A percentile compares a stretch with the other conserved stretches of the same genome.
Evolutionary conservation across 2,888 invertebrate genomes (phyloP).

Genomic region (Tipula unca): DNA sequence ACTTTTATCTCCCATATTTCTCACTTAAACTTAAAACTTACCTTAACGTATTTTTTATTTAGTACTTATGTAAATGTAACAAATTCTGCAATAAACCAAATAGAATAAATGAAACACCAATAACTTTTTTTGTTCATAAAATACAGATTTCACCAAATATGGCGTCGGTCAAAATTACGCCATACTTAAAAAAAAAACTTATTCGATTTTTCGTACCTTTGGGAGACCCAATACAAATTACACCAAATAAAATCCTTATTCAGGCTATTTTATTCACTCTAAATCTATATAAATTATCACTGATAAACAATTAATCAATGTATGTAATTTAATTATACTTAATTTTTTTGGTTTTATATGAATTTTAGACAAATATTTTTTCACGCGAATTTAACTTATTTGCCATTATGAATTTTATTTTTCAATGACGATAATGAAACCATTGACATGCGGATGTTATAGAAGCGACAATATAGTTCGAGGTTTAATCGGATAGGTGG

Average conservation of each 20-base stretch:
- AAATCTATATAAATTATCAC: constrained; percentile 8
- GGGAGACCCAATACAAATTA: not conserved
- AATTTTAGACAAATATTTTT: not conserved
- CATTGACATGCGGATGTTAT: not conserved
- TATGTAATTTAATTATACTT: not conserved
- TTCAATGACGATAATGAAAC: not conserved
- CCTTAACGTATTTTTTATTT: constrained; percentile 21
- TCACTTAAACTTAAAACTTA: constrained; percentile 23
- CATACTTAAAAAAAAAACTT: not conserved
- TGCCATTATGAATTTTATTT: not conserved
- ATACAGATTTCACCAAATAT: not conserved
- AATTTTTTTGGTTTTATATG: not conserved
- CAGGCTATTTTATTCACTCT: not conserved
- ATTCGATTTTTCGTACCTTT: not conserved
- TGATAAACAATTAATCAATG: constrained; percentile 2
- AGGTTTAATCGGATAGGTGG: not conserved
- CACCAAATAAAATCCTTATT: not conserved
- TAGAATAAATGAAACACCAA: not conserved
- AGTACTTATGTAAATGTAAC: not conserved
- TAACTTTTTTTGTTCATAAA: not conserved
- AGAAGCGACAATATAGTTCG: not conserved
- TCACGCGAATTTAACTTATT: not conserved
- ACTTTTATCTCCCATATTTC: constrained; percentile 25
- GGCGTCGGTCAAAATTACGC: constrained; percentile 16
- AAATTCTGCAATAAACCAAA: not conserved